phyloP scores from a whole-genome alignment of 2,888 invertebrate genomes.

The Drosophila stalkeri region DNA sequence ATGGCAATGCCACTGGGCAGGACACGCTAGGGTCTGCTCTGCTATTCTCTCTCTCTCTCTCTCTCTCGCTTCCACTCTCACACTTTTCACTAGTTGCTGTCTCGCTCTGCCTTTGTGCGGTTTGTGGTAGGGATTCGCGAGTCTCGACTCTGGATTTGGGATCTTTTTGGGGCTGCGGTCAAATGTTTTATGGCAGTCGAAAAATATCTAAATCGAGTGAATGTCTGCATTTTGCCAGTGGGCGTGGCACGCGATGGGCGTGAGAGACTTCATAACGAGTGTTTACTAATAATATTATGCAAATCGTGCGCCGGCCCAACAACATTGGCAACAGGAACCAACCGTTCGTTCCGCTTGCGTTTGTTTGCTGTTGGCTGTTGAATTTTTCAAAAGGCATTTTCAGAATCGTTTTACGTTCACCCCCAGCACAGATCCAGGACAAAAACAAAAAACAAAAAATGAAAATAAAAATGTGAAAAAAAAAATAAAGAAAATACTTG shows the following conservation, averaged over 20 bases:
- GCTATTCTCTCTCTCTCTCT: not conserved
- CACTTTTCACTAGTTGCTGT: no score
- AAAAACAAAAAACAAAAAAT: constrained; percentile 1
- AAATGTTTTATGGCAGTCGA: constrained; percentile 75
- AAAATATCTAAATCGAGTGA: constrained; percentile 76
- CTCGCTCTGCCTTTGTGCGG: constrained; percentile 9
- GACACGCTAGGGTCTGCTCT: constrained; percentile 9
- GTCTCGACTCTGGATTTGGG: constrained; percentile 38
- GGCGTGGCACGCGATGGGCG: constrained; percentile 22
- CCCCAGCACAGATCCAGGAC: constrained; percentile 5
- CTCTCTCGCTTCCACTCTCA: not conserved
- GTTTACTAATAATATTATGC: constrained; percentile 82
- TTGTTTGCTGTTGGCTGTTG: constrained; percentile 53
- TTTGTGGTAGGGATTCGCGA: constrained; percentile 4
- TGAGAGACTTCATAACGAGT: constrained; percentile 76
- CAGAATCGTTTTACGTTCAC: constrained; percentile 64
- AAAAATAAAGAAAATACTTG: constrained; percentile 45
- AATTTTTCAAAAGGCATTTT: constrained; percentile 78
- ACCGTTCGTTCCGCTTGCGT: constrained; percentile 26
- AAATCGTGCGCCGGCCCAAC: constrained; percentile 65
- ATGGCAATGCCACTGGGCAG: constrained; percentile 19
- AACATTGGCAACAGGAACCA: constrained; percentile 46
- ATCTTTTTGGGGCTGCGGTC: constrained; percentile 68
- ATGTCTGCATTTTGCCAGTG: constrained; percentile 65
- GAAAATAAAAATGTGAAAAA: not conserved